Evolutionary conservation across 2,797 vertebrate species (phyloP).

Genomic region (Sphenodon punctatus): DNA sequence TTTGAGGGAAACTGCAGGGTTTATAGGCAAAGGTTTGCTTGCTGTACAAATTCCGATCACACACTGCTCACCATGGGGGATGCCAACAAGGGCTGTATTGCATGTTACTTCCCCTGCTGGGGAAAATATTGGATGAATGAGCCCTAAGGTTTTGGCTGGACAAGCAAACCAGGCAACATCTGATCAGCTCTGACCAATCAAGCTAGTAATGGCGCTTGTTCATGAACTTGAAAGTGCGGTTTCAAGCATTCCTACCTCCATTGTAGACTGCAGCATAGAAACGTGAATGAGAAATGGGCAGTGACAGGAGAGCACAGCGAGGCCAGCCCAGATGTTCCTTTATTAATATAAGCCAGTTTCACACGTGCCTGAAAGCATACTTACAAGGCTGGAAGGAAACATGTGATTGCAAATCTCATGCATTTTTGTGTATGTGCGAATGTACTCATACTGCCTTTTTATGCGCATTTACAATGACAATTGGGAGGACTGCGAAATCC

Average conservation of each 20-base stretch:
- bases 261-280: not conserved
- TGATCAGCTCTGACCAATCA: not conserved
- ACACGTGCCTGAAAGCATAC: too few relatives aligned
- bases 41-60: too few relatives aligned
- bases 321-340: not conserved
- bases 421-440: too few relatives aligned
- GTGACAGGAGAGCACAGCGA: not conserved
- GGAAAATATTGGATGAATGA: not conserved
- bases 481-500: too few relatives aligned
- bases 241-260: not conserved
- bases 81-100: too few relatives aligned
- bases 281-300: not conserved
- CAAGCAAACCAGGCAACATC: not conserved
- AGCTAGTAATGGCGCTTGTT: not conserved
- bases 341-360: fast-evolving
- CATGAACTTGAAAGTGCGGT: not conserved
- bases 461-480: too few relatives aligned
- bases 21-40: not conserved
- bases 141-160: not conserved
- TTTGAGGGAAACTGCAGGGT: not conserved
- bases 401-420: too few relatives aligned
- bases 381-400: too few relatives aligned
- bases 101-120: too few relatives aligned
- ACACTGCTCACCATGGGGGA: too few relatives aligned
- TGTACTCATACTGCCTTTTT: too few relatives aligned